Evolutionary conservation across 2,888 invertebrate genomes (phyloP).

Genomic region (Pimpla rufipes): DNA sequence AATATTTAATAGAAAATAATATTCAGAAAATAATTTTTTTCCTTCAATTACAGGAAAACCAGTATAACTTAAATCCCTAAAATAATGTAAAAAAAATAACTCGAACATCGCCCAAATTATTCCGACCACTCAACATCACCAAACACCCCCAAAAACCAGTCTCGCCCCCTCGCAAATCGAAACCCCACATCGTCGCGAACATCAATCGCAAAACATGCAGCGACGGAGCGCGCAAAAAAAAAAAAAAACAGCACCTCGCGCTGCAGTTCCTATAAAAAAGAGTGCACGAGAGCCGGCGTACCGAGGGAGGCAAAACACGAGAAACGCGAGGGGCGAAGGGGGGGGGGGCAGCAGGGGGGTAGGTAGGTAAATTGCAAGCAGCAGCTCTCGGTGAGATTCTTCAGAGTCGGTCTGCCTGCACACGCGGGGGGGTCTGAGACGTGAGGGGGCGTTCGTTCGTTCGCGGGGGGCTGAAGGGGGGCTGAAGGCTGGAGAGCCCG

Average conservation of each 20-base stretch:
- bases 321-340: slow-evolving; percentile 22
- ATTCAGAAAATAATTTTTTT: too few relatives aligned
- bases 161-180: too few relatives aligned
- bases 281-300: slow-evolving; percentile 25
- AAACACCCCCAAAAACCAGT: too few relatives aligned
- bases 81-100: too few relatives aligned
- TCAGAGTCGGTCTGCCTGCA: slow-evolving; percentile 68
- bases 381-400: slow-evolving; percentile 75
- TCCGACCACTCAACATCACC: too few relatives aligned
- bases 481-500: slow-evolving; percentile 24
- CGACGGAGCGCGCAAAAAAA: not conserved
- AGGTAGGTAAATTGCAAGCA: slow-evolving; percentile 76
- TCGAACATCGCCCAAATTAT: too few relatives aligned
- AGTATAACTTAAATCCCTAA: too few relatives aligned
- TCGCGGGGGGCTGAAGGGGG: slow-evolving; percentile 3
- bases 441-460: slow-evolving; percentile 43
- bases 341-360: slow-evolving; percentile 49
- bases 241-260: too few relatives aligned
- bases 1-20: too few relatives aligned
- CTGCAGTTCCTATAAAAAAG: slow-evolving; percentile 30
- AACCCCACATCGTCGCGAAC: not conserved
- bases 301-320: slow-evolving; percentile 16
- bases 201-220: not conserved
- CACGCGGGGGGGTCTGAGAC: slow-evolving; percentile 22
- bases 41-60: too few relatives aligned